Percentiles rank a stretch among this genome's conserved stretches.
Evolutionary conservation across 2,888 invertebrate species (phyloP).

Genomic region (Stomorhina lunata): DNA sequence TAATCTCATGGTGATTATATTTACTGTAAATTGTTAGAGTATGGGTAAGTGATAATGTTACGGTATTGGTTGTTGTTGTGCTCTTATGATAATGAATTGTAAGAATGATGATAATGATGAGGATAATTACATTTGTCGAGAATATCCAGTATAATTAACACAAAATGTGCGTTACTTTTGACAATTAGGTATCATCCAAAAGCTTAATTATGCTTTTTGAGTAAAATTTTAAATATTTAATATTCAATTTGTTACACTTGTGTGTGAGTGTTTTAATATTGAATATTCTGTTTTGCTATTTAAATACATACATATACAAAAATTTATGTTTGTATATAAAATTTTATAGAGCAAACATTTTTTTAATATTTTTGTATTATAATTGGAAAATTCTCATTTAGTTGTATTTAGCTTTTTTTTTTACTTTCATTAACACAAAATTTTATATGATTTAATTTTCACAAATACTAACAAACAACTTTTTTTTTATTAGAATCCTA

Average conservation of each 20-base stretch:
- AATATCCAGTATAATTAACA: not conserved
- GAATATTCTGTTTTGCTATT: too few species aligned
- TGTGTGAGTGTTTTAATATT: not conserved
- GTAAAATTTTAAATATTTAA: too few species aligned
- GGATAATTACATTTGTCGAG: not conserved
- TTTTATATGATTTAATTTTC: too few species aligned
- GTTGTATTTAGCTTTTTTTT: slow-evolving; percentile 14
- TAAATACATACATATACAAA: not conserved
- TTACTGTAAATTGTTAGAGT: too few species aligned
- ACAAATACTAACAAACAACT: not conserved
- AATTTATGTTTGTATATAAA: not conserved
- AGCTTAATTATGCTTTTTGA: too few species aligned
- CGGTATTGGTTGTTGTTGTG: too few species aligned
- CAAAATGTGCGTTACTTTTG: not conserved
- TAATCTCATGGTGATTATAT: slow-evolving; percentile 2
- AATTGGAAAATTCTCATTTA: slow-evolving; percentile 23
- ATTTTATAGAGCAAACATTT: too few species aligned
- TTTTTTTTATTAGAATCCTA: not conserved
- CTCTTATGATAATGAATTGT: too few species aligned
- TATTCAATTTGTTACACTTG: too few species aligned
- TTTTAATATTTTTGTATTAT: not conserved
- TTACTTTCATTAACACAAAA: too few species aligned
- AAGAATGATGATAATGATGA: not conserved
- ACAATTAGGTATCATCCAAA: not conserved
- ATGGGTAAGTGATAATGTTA: too few species aligned